Conservation (phyloP, 2,888 invertebrate species). For the Pristionchus japonicus region DNA sequence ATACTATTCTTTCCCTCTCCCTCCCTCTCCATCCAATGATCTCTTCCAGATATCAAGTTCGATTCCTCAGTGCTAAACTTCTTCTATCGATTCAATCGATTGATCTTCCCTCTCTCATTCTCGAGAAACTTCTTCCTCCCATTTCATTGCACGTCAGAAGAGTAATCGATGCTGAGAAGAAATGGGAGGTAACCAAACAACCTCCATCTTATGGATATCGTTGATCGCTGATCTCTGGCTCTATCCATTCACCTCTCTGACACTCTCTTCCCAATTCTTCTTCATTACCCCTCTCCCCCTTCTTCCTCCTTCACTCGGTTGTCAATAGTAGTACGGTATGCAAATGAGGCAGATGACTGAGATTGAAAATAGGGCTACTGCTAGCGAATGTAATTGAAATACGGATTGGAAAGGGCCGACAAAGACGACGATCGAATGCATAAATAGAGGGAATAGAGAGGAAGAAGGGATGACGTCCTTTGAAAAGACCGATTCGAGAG, state of each 20-base stretch:
- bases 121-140: slow-evolving; percentile 63
- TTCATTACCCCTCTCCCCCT: background rate
- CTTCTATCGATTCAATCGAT: slow-evolving; percentile 54
- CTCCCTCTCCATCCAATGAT: background rate
- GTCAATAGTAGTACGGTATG: background rate
- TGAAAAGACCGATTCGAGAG: background rate
- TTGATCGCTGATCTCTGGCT: background rate
- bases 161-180: slow-evolving; percentile 49
- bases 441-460: background rate
- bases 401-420: background rate
- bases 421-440: background rate
- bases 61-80: slow-evolving; percentile 54
- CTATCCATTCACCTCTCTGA: background rate
- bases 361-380: background rate
- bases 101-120: slow-evolving; percentile 61
- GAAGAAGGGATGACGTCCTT: background rate
- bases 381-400: background rate
- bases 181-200: slow-evolving; percentile 23
- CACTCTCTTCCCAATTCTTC: background rate
- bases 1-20: no score
- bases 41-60: slow-evolving; percentile 66
- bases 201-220: background rate
- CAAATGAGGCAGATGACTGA: slow-evolving; percentile 31
- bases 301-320: background rate
- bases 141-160: slow-evolving; percentile 60